Evolutionary conservation across 2,113 vertebrate species (phyloP).

Genomic region (Romanogobio albipinnatus): DNA sequence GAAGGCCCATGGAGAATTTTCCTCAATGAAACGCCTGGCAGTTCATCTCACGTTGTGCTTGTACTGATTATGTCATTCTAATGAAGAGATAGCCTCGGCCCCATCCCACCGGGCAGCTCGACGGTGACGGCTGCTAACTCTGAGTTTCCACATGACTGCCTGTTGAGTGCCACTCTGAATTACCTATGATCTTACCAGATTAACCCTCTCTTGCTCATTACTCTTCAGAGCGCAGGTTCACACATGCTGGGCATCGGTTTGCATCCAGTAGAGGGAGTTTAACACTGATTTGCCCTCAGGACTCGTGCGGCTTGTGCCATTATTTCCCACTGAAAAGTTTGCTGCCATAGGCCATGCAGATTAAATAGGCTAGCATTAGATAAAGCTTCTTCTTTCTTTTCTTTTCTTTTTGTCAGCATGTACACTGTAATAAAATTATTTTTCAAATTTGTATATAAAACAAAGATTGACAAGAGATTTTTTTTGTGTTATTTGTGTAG

Average conservation of each 20-base stretch:
- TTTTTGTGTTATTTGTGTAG: no score
- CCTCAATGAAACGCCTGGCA: constrained; percentile 39
- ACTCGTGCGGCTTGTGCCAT: background rate
- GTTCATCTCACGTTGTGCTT: constrained; percentile 57
- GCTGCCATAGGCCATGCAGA: background rate
- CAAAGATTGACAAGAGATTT: no score
- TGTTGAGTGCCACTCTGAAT: constrained; percentile 58
- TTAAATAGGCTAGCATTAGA: background rate
- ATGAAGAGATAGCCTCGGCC: constrained; percentile 58
- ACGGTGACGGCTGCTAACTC: constrained; percentile 25
- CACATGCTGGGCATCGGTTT: background rate
- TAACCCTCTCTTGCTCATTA: constrained; percentile 46
- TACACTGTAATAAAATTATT: background rate
- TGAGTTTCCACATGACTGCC: constrained; percentile 52
- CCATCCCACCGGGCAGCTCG: constrained; percentile 43
- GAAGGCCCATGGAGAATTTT: constrained; percentile 46
- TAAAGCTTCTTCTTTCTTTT: background rate
- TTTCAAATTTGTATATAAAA: no score
- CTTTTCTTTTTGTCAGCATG: background rate
- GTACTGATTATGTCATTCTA: constrained; percentile 66
- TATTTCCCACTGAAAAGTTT: background rate
- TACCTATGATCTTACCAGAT: constrained; percentile 58
- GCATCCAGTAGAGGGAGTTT: constrained; percentile 17
- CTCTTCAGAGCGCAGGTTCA: constrained; percentile 2
- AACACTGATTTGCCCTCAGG: background rate